These are phyloP conservation scores for Thyatira batis DNA, from an alignment of 2,888 invertebrate species.

Conservation along the genomic window DNA sequence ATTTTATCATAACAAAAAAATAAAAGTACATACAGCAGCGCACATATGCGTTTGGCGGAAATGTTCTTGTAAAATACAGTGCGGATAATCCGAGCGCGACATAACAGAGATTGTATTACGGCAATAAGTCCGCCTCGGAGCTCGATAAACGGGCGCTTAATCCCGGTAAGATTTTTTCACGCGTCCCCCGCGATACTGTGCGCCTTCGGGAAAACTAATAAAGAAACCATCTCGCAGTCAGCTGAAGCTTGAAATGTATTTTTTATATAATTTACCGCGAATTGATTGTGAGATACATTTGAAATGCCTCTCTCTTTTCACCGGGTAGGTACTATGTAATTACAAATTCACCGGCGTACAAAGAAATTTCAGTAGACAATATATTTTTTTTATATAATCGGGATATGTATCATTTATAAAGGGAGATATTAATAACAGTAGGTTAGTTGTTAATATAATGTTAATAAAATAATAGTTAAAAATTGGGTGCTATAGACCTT, in stretches of 20 bases:
- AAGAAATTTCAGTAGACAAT: too few species aligned
- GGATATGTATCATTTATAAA: too few species aligned
- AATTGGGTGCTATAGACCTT: too few species aligned
- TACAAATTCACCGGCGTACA: too few species aligned
- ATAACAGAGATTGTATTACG: conserved; percentile 80
- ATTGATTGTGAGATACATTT: conserved; percentile 71
- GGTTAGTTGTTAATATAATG: too few species aligned
- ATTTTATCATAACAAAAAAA: neutral
- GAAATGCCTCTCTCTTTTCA: conserved; percentile 38
- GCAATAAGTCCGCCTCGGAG: conserved; percentile 71
- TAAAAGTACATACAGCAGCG: neutral
- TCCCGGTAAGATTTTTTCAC: conserved; percentile 76
- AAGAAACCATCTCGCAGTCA: conserved; percentile 80
- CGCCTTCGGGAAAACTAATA: conserved; percentile 79
- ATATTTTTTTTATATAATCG: too few species aligned
- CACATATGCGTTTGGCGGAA: neutral
- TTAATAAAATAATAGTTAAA: too few species aligned
- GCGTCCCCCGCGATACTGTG: conserved; percentile 64
- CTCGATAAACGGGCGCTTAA: conserved; percentile 75
- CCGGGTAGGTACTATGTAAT: neutral
- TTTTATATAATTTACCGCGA: conserved; percentile 82
- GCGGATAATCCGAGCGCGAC: conserved; percentile 73
- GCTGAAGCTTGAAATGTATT: conserved; percentile 83
- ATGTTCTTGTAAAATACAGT: conserved; percentile 54
- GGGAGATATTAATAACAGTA: too few species aligned